Percentiles rank a stretch among this genome's conserved stretches.
These are phyloP conservation scores for Synergus laeviventris DNA, from an alignment of 2,888 invertebrate species.

Conservation along the genomic window DNA sequence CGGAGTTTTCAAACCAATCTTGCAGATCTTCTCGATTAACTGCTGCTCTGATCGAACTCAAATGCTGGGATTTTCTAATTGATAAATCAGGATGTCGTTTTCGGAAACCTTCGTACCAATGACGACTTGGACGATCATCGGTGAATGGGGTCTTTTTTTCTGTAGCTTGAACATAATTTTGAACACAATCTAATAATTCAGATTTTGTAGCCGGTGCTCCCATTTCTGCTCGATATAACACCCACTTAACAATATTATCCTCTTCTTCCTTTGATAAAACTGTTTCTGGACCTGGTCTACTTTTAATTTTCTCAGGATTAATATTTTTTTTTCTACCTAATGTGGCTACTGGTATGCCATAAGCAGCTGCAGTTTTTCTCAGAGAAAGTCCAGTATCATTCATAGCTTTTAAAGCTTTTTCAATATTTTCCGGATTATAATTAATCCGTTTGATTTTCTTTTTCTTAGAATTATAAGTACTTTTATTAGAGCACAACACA, in stretches of 20 bases:
- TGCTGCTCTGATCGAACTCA: slow-evolving; percentile 53
- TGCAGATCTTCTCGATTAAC: slow-evolving; percentile 59
- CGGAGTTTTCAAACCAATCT: slow-evolving; percentile 59
- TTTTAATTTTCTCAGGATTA: no score
- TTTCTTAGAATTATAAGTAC: no score
- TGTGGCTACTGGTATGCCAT: no score
- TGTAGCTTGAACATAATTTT: slow-evolving; percentile 42
- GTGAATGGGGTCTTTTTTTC: slow-evolving; percentile 50
- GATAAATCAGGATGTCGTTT: slow-evolving; percentile 51
- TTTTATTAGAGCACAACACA: no score
- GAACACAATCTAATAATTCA: slow-evolving; percentile 46
- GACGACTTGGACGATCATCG: slow-evolving; percentile 48
- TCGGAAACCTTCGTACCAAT: slow-evolving; percentile 53
- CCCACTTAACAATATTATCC: slow-evolving; percentile 23
- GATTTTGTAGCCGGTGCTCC: slow-evolving; percentile 47
- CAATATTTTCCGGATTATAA: no score
- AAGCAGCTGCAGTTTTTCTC: no score
- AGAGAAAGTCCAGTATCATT: no score
- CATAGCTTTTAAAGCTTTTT: no score
- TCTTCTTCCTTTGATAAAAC: slow-evolving; percentile 30
- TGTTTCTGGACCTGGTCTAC: slow-evolving; percentile 7
- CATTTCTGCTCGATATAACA: slow-evolving; percentile 33
- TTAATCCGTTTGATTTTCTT: no score
- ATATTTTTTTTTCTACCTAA: no score
- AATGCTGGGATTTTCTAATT: slow-evolving; percentile 59